Evolutionary conservation across 2,113 vertebrate genomes (phyloP), one percentile per base, ranked within the genome.

Genomic region (Notothenia rossii): DNA sequence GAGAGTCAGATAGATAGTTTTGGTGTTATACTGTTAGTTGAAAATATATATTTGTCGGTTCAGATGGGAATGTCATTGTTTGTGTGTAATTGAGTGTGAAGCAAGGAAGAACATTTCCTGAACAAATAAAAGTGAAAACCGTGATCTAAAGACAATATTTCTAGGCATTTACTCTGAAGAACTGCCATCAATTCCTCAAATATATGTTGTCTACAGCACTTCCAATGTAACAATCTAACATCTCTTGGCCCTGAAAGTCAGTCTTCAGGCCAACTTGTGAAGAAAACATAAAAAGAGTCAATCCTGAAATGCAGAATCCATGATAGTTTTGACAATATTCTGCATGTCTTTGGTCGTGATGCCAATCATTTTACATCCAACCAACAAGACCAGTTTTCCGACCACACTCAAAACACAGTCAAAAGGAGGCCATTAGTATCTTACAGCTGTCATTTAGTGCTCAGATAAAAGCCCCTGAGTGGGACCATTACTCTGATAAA

Each of bases 391-490:
- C 20, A 46, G n/a, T 33, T 72, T 83, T 43, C 36, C 14, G 64
- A 43, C 7, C 11, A 60, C 54, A 53, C 55, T 18, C 15, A 64
- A 80, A 69, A 61, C 45, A 50, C 25, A 18, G 53, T 75, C 22
- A 56, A 18, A 63, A 62, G 46, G 55, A 68, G 17, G 0, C 50
- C 59, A 75, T 85, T 74, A 68, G 69, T 50, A 59, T 79, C 43
- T 74, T 60, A 59, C 33, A 68, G 59, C 82, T 60, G 56, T 85
- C 80, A 78, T 88, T 77, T 53, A 80, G 58, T 50, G 56, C 51
- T 68, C 62, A 85, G 82, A 90, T 88, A 89, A 88, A 93, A 86
- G 85, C 55, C 71, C 79, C 69, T 6, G 78, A 90, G 81, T 84
- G 14, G 67, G 90, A 80, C 79, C 74, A 82, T 86, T 88, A 80